A percentile compares a stretch with the other conserved stretches of the same genome.
Conservation (phyloP, 2,797 vertebrate species). For the Buphagus erythrorhynchus region DNA sequence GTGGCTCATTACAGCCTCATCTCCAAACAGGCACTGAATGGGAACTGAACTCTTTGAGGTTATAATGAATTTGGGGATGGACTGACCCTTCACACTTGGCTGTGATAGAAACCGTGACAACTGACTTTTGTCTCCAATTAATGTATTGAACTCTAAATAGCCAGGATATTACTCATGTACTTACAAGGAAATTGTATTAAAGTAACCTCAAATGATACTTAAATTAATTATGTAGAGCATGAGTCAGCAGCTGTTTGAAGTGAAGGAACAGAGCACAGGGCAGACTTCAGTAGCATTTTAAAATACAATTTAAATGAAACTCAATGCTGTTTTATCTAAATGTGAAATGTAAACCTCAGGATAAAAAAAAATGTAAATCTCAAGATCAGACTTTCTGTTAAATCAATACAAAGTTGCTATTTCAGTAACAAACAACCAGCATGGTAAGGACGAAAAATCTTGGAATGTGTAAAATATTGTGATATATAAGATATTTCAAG, state of each 20-base stretch:
- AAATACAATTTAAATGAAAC: slow-evolving; percentile 18
- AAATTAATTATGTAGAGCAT: slow-evolving; percentile 62
- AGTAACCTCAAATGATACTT: slow-evolving; percentile 41
- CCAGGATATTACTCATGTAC: slow-evolving; percentile 32
- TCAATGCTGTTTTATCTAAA: background rate
- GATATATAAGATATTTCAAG: background rate
- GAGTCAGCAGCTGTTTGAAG: slow-evolving; percentile 59
- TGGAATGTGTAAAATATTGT: background rate
- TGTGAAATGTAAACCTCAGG: background rate
- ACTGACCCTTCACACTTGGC: slow-evolving; percentile 31
- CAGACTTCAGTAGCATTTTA: slow-evolving; percentile 4
- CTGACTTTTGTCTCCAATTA: slow-evolving; percentile 55
- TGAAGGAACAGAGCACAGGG: slow-evolving; percentile 8
- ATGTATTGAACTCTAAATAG: slow-evolving; percentile 51
- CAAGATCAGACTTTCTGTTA: background rate
- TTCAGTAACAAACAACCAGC: background rate
- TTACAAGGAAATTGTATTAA: slow-evolving; percentile 53
- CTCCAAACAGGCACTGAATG: background rate
- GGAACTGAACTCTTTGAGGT: background rate
- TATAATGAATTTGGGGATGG: slow-evolving; percentile 40
- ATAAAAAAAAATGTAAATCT: background rate
- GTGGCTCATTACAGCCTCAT: background rate
- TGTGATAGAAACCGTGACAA: slow-evolving; percentile 51
- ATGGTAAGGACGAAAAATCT: background rate
- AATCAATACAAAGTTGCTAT: background rate